Evolutionary conservation across 2,113 vertebrate species (phyloP).

Genomic region (Pseudorectes ferrugineus): DNA sequence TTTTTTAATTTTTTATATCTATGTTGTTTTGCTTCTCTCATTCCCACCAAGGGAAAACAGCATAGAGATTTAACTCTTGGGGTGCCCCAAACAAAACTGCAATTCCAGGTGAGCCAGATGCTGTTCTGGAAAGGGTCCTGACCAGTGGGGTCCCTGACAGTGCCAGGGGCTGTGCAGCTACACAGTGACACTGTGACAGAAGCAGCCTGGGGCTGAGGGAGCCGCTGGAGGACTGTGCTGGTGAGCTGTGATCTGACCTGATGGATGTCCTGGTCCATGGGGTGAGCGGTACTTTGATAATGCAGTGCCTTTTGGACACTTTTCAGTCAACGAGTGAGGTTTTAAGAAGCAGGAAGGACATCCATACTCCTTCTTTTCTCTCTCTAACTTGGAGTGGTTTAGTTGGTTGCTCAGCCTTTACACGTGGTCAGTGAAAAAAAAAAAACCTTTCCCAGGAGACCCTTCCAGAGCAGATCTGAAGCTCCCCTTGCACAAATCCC

Average conservation of each 20-base stretch:
- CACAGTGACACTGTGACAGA: not conserved
- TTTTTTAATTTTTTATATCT: not conserved
- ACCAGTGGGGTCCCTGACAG: fast-evolving
- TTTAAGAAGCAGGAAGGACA: not conserved
- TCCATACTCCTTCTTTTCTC: not conserved
- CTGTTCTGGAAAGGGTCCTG: not conserved
- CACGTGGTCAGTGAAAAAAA: not conserved
- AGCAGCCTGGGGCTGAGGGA: not conserved
- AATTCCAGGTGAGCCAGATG: not conserved
- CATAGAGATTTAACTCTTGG: not conserved
- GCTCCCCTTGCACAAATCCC: not conserved
- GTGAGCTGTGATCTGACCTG: not conserved
- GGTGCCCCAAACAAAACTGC: not conserved
- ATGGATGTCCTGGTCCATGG: fast-evolving
- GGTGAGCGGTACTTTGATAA: not conserved
- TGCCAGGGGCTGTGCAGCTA: not conserved
- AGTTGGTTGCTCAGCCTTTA: not conserved
- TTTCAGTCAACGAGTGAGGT: not conserved
- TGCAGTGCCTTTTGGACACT: not conserved
- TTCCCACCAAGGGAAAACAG: not conserved
- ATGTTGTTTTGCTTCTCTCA: not conserved
- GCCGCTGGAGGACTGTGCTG: not conserved
- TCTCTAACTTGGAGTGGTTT: not conserved
- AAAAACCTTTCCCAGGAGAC: not conserved
- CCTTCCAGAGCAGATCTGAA: not conserved